phyloP scores from a whole-genome alignment of 2,113 vertebrate genomes.

The Myocastor coypus region DNA sequence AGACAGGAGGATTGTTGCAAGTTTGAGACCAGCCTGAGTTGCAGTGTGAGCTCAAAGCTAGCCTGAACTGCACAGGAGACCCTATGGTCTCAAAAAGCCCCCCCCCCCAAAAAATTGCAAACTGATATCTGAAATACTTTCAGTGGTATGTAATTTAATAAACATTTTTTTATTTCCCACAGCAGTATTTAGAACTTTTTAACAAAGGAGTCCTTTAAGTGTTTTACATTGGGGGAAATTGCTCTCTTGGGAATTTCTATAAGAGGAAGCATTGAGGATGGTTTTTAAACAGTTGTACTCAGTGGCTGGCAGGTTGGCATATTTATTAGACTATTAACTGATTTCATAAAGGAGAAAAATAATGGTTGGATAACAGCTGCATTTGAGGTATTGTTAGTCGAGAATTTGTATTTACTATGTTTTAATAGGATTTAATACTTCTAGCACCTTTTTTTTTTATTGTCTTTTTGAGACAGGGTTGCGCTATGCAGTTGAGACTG shows the following conservation, averaged over 20 bases:
- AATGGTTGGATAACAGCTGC: neutral
- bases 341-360: conserved; percentile 57
- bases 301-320: conserved; percentile 44
- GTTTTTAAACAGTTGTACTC: conserved; percentile 9
- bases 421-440: conserved; percentile 62
- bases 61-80: too few species aligned
- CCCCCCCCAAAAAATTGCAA: neutral
- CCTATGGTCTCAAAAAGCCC: too few species aligned
- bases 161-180: conserved; percentile 35
- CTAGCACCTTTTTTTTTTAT: conserved; percentile 24
- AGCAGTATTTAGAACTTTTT: conserved; percentile 32
- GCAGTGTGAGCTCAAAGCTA: too few species aligned
- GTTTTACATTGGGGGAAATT: conserved; percentile 35
- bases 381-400: conserved; percentile 49
- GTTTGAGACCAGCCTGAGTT: too few species aligned
- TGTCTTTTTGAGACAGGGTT: too few species aligned
- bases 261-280: conserved; percentile 52
- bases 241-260: conserved; percentile 8
- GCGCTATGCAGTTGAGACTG: too few species aligned
- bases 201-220: conserved; percentile 54
- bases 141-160: conserved; percentile 17
- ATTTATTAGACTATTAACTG: conserved; percentile 60
- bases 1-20: too few species aligned
- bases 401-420: conserved; percentile 61
- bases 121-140: neutral